phyloP scores from a whole-genome alignment of 2,888 invertebrate species.

The Allophyes oxyacanthae region DNA sequence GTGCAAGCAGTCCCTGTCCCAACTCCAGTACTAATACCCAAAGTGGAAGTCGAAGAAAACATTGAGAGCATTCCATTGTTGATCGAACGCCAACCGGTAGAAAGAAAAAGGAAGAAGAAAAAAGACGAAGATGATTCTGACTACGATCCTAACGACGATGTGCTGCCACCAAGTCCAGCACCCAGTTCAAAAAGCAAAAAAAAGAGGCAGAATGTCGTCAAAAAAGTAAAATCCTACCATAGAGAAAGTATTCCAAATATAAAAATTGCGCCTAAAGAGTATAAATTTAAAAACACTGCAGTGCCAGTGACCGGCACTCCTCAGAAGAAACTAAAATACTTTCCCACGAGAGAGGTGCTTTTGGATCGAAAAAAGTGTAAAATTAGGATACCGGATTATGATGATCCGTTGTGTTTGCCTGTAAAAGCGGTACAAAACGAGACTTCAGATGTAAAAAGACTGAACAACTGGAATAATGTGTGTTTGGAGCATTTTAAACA shows the following conservation, averaged over 20 bases:
- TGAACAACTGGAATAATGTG: slow-evolving; percentile 79
- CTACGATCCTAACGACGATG: slow-evolving; percentile 74
- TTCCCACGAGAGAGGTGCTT: slow-evolving; percentile 39
- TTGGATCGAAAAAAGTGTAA: slow-evolving; percentile 62
- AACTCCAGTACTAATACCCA: slow-evolving; percentile 18
- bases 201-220: slow-evolving; percentile 35
- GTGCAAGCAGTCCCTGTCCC: slow-evolving; percentile 60
- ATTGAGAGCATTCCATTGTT: slow-evolving; percentile 53
- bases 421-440: slow-evolving; percentile 71
- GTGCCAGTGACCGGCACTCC: too few species aligned
- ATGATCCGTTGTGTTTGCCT: slow-evolving; percentile 81
- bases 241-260: slow-evolving; percentile 42
- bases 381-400: slow-evolving; percentile 79
- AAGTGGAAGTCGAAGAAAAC: slow-evolving; percentile 24
- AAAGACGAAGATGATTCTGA: slow-evolving; percentile 77
- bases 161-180: slow-evolving; percentile 52
- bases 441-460: slow-evolving; percentile 64
- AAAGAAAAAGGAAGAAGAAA: slow-evolving; percentile 60
- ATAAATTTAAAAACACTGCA: too few species aligned
- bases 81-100: slow-evolving; percentile 62
- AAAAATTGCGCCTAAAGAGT: slow-evolving; percentile 12
- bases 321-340: slow-evolving; percentile 21
- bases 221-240: slow-evolving; percentile 45
- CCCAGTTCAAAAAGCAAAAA: slow-evolving; percentile 48
- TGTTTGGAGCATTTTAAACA: slow-evolving; percentile 77